Conservation (phyloP, 2,113 vertebrate genomes). For the Sphaerodactylus townsendi region DNA sequence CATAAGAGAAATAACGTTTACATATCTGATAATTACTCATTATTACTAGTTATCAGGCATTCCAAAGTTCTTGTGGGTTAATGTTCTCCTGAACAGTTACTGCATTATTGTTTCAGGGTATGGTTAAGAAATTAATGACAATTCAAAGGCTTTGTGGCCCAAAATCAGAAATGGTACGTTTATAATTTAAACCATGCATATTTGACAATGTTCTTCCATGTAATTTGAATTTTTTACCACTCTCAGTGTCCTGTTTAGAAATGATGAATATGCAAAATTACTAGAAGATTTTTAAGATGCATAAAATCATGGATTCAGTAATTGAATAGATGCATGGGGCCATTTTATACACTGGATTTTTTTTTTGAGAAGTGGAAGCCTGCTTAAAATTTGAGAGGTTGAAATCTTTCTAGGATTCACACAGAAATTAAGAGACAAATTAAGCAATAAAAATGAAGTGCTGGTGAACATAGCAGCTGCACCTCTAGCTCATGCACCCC, state of each 20-base stretch:
- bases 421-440: background rate
- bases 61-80: background rate
- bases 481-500: background rate
- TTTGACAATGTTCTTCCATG: background rate
- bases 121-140: background rate
- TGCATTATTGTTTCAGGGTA: background rate
- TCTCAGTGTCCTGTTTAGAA: background rate
- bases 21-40: background rate
- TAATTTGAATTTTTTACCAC: background rate
- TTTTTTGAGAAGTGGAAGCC: background rate
- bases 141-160: background rate
- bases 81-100: background rate
- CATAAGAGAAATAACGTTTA: constrained; percentile 1
- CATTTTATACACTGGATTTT: background rate
- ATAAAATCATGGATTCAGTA: constrained; percentile 4
- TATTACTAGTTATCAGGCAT: background rate
- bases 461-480: background rate
- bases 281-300: background rate
- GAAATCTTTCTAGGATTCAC: background rate
- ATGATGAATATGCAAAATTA: background rate
- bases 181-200: rapidly evolving
- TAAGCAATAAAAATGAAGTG: background rate
- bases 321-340: rapidly evolving
- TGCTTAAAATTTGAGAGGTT: background rate
- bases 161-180: background rate